Evolutionary conservation across 2,113 vertebrate species (phyloP).

Genomic region (Connochaetes taurinus): DNA sequence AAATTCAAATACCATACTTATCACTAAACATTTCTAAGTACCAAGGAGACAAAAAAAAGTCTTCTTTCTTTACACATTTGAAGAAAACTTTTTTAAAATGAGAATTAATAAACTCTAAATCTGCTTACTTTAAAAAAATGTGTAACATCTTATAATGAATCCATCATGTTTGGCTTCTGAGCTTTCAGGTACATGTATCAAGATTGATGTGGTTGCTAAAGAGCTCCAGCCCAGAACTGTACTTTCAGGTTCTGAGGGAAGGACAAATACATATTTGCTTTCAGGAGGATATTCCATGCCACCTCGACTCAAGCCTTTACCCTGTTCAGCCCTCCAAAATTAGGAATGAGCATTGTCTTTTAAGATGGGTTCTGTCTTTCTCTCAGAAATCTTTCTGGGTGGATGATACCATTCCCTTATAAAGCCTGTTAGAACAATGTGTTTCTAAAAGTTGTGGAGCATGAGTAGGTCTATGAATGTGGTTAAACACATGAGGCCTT

Average conservation of each 20-base stretch:
- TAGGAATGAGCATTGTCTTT: not conserved
- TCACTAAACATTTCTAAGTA: constrained; percentile 30
- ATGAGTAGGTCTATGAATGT: not conserved
- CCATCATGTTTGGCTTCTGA: not conserved
- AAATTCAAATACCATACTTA: constrained; percentile 53
- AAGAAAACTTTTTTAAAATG: not conserved
- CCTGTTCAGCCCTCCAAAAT: not conserved
- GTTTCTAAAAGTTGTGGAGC: not conserved
- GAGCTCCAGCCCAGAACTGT: not conserved
- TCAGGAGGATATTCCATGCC: not conserved
- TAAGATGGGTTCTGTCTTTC: not conserved
- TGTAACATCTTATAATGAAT: not conserved
- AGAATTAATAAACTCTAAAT: constrained; percentile 32
- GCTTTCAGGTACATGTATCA: not conserved
- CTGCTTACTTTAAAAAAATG: not conserved
- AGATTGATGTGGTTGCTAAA: not conserved
- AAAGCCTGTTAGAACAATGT: not conserved
- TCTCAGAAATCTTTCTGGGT: not conserved
- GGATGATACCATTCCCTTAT: not conserved
- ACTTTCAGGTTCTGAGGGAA: not conserved
- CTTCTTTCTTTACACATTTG: not conserved
- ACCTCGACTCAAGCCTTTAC: not conserved
- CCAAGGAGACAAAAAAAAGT: constrained; percentile 24
- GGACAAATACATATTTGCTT: not conserved
- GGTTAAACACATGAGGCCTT: not conserved